phyloP scores from a whole-genome alignment of 2,888 invertebrate species.

The Aleiodes testaceus region DNA sequence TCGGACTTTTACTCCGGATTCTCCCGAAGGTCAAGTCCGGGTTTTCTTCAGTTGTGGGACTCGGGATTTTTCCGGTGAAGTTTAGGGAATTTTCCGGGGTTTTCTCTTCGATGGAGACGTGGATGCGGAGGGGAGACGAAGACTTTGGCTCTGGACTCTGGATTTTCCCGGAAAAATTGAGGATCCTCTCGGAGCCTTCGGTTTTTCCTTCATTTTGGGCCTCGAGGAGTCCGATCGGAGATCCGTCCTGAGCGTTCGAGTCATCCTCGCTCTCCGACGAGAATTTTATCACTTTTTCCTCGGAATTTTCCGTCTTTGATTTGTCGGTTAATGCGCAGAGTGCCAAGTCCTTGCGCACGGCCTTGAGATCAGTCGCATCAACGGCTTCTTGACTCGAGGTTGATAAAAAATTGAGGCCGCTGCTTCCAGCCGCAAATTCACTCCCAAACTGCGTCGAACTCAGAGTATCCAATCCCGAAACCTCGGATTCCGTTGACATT shows the following conservation, averaged over 20 bases:
- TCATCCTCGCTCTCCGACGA: slow-evolving; percentile 44
- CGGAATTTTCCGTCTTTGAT: not conserved
- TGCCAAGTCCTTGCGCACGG: slow-evolving; percentile 26
- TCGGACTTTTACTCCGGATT: slow-evolving; percentile 43
- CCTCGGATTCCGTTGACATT: slow-evolving; percentile 40
- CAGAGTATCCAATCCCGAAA: slow-evolving; percentile 37
- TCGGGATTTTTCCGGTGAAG: slow-evolving; percentile 25
- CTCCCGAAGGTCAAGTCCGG: slow-evolving; percentile 26
- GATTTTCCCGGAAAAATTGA: slow-evolving; percentile 27
- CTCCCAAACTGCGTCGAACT: slow-evolving; percentile 49
- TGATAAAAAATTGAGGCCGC: slow-evolving; percentile 38
- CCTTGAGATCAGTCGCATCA: slow-evolving; percentile 38
- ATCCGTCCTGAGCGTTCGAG: slow-evolving; percentile 43
- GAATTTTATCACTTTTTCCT: not conserved
- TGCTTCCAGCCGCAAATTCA: slow-evolving; percentile 42
- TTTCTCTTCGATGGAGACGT: not conserved
- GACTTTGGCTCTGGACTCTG: slow-evolving; percentile 12
- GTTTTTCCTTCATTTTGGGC: not conserved
- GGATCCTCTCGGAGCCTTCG: not conserved
- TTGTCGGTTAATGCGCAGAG: slow-evolving; percentile 13
- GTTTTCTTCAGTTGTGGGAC: slow-evolving; percentile 13
- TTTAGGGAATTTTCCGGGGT: not conserved
- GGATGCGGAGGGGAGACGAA: not conserved
- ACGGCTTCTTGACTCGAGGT: slow-evolving; percentile 44
- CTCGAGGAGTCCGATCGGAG: slow-evolving; percentile 19